A percentile compares a stretch with the other conserved stretches of the same genome.
phyloP scores from a whole-genome alignment of 2,113 vertebrate species.

The Hypocryptadius cinnamomeus region DNA sequence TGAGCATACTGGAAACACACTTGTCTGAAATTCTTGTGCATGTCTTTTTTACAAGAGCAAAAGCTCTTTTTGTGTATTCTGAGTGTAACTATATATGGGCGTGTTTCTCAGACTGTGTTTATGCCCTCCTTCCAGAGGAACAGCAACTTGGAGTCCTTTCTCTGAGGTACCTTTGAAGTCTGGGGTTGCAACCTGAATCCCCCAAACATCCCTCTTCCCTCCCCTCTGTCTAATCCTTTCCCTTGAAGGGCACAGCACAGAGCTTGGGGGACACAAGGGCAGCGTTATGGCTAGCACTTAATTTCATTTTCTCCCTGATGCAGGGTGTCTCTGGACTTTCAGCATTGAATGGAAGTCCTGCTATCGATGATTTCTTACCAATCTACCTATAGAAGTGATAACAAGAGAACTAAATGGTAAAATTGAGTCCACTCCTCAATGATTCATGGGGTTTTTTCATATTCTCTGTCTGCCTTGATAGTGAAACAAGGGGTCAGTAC shows the following conservation, averaged over 20 bases:
- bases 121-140: neutral
- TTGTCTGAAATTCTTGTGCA: neutral
- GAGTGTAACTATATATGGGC: too few species aligned
- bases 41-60: neutral
- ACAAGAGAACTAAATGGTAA: neutral
- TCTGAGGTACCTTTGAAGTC: neutral
- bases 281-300: neutral
- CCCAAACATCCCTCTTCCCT: neutral
- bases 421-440: neutral
- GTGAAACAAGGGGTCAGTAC: neutral
- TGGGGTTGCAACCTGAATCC: neutral
- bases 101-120: neutral
- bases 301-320: neutral
- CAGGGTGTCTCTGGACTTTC: neutral
- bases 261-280: neutral
- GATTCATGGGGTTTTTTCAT: neutral
- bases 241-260: neutral
- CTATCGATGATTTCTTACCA: neutral
- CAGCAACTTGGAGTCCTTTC: neutral
- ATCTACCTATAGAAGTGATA: neutral
- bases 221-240: neutral
- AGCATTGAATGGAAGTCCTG: neutral
- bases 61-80: neutral
- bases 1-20: neutral
- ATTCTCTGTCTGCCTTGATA: neutral